These are phyloP conservation scores for Petrosia ficiformis DNA, from an alignment of 37 sponge, comb jelly and placozoan species.

Conservation along the genomic window DNA sequence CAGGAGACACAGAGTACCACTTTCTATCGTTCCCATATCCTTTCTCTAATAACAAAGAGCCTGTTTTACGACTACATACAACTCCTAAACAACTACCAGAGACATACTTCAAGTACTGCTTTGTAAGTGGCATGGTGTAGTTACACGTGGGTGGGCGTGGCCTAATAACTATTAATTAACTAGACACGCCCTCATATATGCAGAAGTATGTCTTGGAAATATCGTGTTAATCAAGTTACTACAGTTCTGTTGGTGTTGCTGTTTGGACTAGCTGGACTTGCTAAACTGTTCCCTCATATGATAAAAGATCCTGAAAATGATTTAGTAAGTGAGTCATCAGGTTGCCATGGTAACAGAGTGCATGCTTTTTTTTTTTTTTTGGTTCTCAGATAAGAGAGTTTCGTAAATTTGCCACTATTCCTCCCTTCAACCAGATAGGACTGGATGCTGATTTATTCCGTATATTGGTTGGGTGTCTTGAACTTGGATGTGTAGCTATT, in stretches of 20 bases:
- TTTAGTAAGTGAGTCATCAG: slow-evolving; percentile 36
- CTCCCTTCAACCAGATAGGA: slow-evolving; percentile 33
- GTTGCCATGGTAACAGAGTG: background rate
- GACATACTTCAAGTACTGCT: slow-evolving; percentile 82
- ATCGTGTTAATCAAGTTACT: slow-evolving; percentile 1
- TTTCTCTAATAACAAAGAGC: slow-evolving; percentile 7
- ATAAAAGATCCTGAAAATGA: slow-evolving; percentile 39
- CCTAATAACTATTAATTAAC: no score
- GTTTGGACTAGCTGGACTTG: slow-evolving; percentile 56
- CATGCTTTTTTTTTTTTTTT: background rate
- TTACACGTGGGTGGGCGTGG: slow-evolving; percentile 27
- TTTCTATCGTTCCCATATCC: background rate
- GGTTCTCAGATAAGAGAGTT: slow-evolving; percentile 49
- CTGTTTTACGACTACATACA: slow-evolving; percentile 52
- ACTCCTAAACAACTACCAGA: slow-evolving; percentile 57
- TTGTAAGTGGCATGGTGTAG: slow-evolving; percentile 60
- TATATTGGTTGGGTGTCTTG: slow-evolving; percentile 52
- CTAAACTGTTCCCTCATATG: slow-evolving; percentile 54
- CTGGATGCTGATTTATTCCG: slow-evolving; percentile 65
- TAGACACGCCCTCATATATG: no score
- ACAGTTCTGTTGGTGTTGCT: slow-evolving; percentile 51
- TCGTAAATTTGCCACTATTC: slow-evolving; percentile 25
- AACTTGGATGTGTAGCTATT: slow-evolving; percentile 55
- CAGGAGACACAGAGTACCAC: slow-evolving; percentile 38
- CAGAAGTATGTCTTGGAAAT: no score